Percentiles rank a stretch among this genome's conserved stretches.
These are phyloP conservation scores for Sialis fuliginosa DNA, from an alignment of 2,888 invertebrate genomes.

Conservation along the genomic window DNA sequence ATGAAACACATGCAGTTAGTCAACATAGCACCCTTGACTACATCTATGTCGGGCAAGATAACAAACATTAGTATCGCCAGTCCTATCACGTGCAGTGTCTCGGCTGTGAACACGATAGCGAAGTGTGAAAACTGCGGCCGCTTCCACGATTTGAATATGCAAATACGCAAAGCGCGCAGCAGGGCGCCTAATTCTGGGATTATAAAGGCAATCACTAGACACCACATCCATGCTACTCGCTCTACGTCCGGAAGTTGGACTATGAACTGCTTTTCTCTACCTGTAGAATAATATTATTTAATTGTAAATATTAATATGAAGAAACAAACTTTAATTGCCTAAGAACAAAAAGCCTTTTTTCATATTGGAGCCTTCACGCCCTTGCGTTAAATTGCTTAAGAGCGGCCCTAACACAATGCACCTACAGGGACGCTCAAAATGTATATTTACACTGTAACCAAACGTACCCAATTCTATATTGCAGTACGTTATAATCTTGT, in stretches of 20 bases:
- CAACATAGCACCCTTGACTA: constrained; percentile 88
- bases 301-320: neutral
- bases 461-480: constrained; percentile 63
- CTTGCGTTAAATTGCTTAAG: too few species aligned
- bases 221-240: constrained; percentile 87
- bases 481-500: constrained; percentile 61
- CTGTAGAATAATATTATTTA: constrained; percentile 26
- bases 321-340: neutral
- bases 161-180: constrained; percentile 70
- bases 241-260: constrained; percentile 66
- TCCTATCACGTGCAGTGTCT: constrained; percentile 78
- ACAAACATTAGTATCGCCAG: constrained; percentile 72
- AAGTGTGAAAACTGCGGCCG: constrained; percentile 48
- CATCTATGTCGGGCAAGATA: constrained; percentile 81
- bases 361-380: too few species aligned
- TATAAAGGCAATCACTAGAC: constrained; percentile 67
- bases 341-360: too few species aligned
- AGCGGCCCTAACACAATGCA: too few species aligned
- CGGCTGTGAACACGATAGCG: constrained; percentile 59
- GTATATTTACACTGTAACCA: too few species aligned
- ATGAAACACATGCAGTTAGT: constrained; percentile 89
- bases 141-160: constrained; percentile 77
- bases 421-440: too few species aligned
- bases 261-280: constrained; percentile 69
- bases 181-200: constrained; percentile 79